Conservation (phyloP, 1,140 invertebrate genomes). For the Drosophila simulans region DNA sequence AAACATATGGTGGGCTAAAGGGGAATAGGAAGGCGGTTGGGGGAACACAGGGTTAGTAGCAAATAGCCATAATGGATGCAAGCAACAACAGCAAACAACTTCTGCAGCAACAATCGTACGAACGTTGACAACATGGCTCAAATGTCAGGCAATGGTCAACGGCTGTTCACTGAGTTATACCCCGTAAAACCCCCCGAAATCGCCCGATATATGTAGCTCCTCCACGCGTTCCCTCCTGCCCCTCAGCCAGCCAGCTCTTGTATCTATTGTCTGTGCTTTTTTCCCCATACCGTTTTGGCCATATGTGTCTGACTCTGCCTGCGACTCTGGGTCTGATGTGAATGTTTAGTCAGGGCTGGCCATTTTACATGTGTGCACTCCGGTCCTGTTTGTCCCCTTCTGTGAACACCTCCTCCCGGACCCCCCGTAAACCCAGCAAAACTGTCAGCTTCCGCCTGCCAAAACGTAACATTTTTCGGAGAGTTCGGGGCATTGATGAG, state of each 20-base stretch:
- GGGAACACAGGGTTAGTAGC: slow-evolving; percentile 33
- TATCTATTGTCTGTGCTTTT: slow-evolving; percentile 42
- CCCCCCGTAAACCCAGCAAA: not conserved
- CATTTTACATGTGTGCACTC: slow-evolving; percentile 64
- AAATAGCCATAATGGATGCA: slow-evolving; percentile 78
- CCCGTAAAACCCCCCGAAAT: not conserved
- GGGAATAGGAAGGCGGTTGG: not conserved
- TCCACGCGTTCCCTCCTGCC: not conserved
- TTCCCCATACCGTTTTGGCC: slow-evolving; percentile 40
- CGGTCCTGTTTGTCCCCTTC: not conserved
- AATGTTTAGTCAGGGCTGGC: slow-evolving; percentile 61
- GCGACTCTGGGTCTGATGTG: slow-evolving; percentile 49
- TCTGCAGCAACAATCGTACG: slow-evolving; percentile 33
- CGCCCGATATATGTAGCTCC: not conserved
- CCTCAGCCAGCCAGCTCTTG: not conserved
- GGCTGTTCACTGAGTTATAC: slow-evolving; percentile 55
- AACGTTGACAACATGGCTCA: slow-evolving; percentile 79
- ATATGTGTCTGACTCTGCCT: slow-evolving; percentile 50
- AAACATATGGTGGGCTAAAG: not conserved
- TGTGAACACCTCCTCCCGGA: not conserved
- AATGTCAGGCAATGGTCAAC: slow-evolving; percentile 79
- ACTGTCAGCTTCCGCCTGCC: slow-evolving; percentile 59
- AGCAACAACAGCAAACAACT: slow-evolving; percentile 54
- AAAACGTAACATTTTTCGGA: slow-evolving; percentile 62
- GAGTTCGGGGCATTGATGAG: slow-evolving; percentile 33